Conservation (phyloP, 1,140 invertebrate species). For the Cataglyphis hispanica region DNA sequence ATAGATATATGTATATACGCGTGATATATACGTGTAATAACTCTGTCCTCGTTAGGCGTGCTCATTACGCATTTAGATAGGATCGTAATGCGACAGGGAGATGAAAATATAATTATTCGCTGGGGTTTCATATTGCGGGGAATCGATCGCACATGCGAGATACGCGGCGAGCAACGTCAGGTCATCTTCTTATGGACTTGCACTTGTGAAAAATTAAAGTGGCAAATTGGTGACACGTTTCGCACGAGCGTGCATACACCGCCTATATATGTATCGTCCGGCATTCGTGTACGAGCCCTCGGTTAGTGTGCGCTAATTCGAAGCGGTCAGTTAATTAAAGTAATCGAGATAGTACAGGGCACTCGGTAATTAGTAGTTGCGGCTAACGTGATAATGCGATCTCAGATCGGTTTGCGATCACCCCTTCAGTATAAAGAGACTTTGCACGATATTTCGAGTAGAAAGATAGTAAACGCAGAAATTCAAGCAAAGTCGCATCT, state of each 20-base stretch:
- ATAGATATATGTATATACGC: conserved; percentile 26
- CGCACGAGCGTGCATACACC: neutral
- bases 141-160: neutral
- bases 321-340: conserved; percentile 58
- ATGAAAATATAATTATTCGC: conserved; percentile 61
- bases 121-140: conserved; percentile 27
- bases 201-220: conserved; percentile 53
- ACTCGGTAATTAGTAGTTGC: conserved; percentile 47
- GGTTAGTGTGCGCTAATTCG: conserved; percentile 43
- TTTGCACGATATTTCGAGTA: conserved; percentile 11
- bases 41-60: conserved; percentile 36
- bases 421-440: neutral
- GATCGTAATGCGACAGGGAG: conserved; percentile 48
- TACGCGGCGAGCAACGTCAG: conserved; percentile 8
- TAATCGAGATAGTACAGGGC: conserved; percentile 48
- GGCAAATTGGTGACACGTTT: conserved; percentile 43
- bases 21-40: conserved; percentile 10
- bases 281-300: conserved; percentile 7
- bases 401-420: conserved; percentile 37
- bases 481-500: neutral
- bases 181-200: conserved; percentile 51
- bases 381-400: conserved; percentile 40
- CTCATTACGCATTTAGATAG: conserved; percentile 55
- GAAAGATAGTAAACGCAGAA: conserved; percentile 6
- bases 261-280: neutral